Conservation (phyloP, 2,797 vertebrate genomes). For the Eulemur rubriventer region DNA sequence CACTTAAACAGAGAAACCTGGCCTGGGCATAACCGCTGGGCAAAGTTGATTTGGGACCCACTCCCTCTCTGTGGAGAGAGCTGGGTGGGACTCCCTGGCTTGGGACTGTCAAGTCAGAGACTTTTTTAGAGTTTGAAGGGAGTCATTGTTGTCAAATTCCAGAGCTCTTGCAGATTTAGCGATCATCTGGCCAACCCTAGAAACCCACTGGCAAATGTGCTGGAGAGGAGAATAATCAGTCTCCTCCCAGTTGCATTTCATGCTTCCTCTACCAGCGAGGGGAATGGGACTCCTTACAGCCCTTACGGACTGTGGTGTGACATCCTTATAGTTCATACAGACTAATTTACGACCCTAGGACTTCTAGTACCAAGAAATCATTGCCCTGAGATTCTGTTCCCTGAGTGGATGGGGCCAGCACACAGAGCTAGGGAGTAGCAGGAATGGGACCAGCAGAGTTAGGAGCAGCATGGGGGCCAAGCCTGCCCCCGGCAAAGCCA, state of each 20-base stretch:
- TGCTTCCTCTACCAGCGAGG: background rate
- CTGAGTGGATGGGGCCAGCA: background rate
- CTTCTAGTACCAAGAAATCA: background rate
- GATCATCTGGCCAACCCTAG: constrained; percentile 45
- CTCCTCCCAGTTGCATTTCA: background rate
- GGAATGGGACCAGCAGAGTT: too few species aligned
- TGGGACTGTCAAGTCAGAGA: constrained; percentile 27
- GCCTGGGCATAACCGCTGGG: background rate
- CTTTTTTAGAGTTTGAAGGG: constrained; percentile 59
- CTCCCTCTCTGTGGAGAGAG: background rate
- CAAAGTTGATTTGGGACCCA: background rate
- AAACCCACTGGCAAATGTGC: constrained; percentile 40
- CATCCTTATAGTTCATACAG: background rate
- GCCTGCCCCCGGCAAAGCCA: background rate
- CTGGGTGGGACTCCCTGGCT: constrained; percentile 51
- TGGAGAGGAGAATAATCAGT: background rate
- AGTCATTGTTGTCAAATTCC: constrained; percentile 63
- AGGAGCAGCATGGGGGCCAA: background rate
- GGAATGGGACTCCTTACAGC: background rate
- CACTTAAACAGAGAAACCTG: background rate
- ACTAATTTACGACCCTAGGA: background rate
- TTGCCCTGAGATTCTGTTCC: background rate
- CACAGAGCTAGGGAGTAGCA: background rate
- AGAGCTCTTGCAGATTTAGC: constrained; percentile 65
- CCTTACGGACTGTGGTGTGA: background rate